These are phyloP conservation scores for Leucophenga varia DNA, from an alignment of 1,140 invertebrate species.

Conservation along the genomic window DNA sequence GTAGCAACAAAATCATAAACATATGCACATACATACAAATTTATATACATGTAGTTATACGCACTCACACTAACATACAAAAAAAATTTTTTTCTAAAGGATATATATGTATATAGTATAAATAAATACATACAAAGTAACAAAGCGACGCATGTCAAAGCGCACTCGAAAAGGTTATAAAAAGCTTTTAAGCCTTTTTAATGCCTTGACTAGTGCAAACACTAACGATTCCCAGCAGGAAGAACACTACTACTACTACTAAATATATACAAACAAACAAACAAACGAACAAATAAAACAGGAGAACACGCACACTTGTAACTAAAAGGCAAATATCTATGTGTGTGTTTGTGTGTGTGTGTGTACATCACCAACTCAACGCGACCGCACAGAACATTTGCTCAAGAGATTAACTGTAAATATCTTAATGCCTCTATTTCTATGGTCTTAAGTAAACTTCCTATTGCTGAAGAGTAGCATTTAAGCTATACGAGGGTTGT, in stretches of 20 bases:
- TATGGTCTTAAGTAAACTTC: conserved; percentile 53
- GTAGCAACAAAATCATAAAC: no score
- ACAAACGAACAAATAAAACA: no score
- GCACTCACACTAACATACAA: no score
- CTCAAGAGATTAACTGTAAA: conserved; percentile 54
- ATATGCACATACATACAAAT: conserved; percentile 3
- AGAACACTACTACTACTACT: no score
- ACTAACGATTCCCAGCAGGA: conserved; percentile 1
- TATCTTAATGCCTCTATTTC: conserved; percentile 56
- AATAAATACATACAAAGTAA: no score
- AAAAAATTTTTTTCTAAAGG: no score
- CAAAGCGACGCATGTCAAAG: no score
- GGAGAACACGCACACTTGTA: background rate
- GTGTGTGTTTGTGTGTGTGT: background rate
- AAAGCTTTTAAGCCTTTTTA: conserved; percentile 16
- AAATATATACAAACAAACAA: no score
- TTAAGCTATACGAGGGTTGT: conserved; percentile 6
- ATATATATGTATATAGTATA: no score
- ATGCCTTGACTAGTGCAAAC: conserved; percentile 2
- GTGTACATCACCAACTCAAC: conserved; percentile 7
- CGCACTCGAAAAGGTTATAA: conserved; percentile 11
- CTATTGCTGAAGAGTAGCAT: conserved; percentile 13
- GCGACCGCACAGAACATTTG: conserved; percentile 47
- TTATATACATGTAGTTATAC: conserved; percentile 14
- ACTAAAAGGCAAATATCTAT: background rate